phyloP scores from a whole-genome alignment of 2,797 vertebrate species.

The Pseudochirops corinnae region DNA sequence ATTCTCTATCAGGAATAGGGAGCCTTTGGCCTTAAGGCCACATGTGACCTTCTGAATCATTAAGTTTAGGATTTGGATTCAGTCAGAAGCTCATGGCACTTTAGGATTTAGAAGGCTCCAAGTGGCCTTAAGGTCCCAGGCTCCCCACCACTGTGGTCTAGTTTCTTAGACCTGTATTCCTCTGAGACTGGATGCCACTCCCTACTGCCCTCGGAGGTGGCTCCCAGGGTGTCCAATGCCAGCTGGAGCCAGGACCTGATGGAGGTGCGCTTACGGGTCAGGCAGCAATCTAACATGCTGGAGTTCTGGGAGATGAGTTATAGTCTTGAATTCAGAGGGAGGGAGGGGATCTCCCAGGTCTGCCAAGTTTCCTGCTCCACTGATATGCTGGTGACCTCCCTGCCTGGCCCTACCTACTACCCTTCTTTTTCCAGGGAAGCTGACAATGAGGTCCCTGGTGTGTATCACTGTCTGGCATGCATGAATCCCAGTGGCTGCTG shows the following conservation, averaged over 20 bases:
- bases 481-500: neutral
- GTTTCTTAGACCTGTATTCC: neutral
- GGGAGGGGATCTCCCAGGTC: neutral
- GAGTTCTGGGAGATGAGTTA: neutral
- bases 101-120: too few relatives aligned
- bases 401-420: neutral
- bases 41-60: too few relatives aligned
- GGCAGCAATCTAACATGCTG: neutral
- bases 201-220: neutral
- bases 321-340: neutral
- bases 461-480: neutral
- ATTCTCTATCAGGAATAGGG: neutral
- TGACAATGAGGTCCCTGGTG: neutral
- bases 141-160: neutral
- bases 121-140: too few relatives aligned
- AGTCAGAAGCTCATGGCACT: too few relatives aligned
- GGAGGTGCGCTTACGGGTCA: neutral
- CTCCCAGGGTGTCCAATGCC: neutral
- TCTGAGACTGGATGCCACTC: neutral
- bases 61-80: too few relatives aligned
- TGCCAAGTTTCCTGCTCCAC: neutral
- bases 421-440: neutral
- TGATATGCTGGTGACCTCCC: neutral
- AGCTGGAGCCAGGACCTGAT: neutral
- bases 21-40: too few relatives aligned